Evolutionary conservation across 2,797 vertebrate genomes (phyloP), one percentile per base, ranked within the genome.

Genomic region (Gallinago stenura): DNA sequence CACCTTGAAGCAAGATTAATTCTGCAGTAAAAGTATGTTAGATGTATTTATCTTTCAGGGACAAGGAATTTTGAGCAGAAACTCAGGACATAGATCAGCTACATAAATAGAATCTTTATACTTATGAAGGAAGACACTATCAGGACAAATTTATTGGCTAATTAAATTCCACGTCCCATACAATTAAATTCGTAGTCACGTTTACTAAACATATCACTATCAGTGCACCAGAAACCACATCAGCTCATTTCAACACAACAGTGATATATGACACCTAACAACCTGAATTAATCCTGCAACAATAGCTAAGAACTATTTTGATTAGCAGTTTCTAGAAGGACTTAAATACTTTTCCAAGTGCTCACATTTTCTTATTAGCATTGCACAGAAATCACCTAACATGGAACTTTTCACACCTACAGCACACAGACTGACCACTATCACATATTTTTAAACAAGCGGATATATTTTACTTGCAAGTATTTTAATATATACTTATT

Each of bases 271-370:
- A 10, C 61, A 65, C 53, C 37, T 89, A 90, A 94, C 66, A 75
- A 91, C 28, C 45, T 86, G 64, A 96, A 96, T 79, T 77, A 93
- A 84, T 75, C 80, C 62, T 83, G 37, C n/a, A 66, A 81, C 77
- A 87, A 85, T 5, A 93, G 62, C n/a, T 78, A 75, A 61, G 65
- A 83, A 83, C 80, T 77, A 64, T 53, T 91, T 78, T 83, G 73
- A 80, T 76, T 70, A 92, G 39, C 51, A 78, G 51, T 70, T 90
- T 72, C 70, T 41, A 77, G 66, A 89, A 9, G 25, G 31, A 37
- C 24, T 68, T 51, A 70, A 94, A 87, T 53, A 66, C 15, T 90
- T 88, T 71, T 58, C 51, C 30, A 84, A 57, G 18, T n/a, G 31
- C 28, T 68, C 15, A 16, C 30, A 28, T 56, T 65, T 77, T 22